These are phyloP conservation scores for Neotoxoptera formosana DNA, from an alignment of 1,140 invertebrate genomes.

Conservation along the genomic window DNA sequence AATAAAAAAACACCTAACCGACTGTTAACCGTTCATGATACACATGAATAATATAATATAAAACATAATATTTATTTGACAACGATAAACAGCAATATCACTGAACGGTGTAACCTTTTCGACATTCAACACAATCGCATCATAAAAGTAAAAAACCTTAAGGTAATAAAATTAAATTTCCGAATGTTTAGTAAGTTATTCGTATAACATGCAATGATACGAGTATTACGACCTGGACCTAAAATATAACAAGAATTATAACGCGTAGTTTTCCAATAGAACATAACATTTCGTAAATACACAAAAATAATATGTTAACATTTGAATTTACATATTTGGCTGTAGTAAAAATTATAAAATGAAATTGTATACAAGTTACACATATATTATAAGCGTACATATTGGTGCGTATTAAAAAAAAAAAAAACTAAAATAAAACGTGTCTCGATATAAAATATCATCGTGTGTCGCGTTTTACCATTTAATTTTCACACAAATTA, in stretches of 20 bases:
- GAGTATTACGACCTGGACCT: neutral
- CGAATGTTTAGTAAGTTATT: neutral
- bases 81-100: neutral
- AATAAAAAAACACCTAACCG: neutral
- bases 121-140: constrained; percentile 4
- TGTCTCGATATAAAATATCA: neutral
- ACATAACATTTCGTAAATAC: neutral
- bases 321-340: neutral
- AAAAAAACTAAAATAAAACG: neutral
- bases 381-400: neutral
- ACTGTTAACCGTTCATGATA: neutral
- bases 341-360: neutral
- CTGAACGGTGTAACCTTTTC: neutral
- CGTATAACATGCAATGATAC: neutral
- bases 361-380: neutral
- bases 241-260: neutral
- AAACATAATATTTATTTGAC: neutral
- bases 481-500: neutral
- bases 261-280: neutral
- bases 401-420: neutral
- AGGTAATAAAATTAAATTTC: neutral
- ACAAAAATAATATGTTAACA: neutral
- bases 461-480: neutral
- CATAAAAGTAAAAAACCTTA: neutral
- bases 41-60: neutral